Evolutionary conservation across 2,888 invertebrate genomes (phyloP).

Genomic region (Heteromyza rotundicornis): DNA sequence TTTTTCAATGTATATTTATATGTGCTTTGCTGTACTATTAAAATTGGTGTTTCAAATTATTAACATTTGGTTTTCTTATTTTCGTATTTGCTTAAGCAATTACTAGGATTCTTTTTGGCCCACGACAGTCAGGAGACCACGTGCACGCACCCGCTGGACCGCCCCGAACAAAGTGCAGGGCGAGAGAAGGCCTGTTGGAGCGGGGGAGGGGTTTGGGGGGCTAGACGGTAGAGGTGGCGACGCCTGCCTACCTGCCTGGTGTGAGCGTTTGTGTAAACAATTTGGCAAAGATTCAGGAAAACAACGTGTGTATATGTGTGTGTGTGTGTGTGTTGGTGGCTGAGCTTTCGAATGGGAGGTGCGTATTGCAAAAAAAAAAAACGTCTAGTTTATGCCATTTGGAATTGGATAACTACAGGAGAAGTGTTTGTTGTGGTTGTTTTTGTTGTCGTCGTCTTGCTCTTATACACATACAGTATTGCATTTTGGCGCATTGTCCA

Average conservation of each 20-base stretch:
- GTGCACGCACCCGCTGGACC: no score
- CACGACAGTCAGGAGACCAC: not conserved
- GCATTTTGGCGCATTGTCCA: not conserved
- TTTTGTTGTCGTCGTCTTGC: not conserved
- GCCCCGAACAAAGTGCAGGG: not conserved
- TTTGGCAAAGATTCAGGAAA: conserved; percentile 40
- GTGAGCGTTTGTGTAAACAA: conserved; percentile 32
- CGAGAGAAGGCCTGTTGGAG: not conserved
- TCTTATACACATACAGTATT: not conserved
- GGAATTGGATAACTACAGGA: not conserved
- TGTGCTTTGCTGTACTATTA: conserved; percentile 23
- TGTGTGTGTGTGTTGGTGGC: no score
- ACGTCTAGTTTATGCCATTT: no score
- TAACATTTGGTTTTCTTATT: conserved; percentile 34
- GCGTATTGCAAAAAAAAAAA: not conserved
- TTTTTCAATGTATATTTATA: not conserved
- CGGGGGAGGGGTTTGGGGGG: not conserved
- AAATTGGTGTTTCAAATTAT: conserved; percentile 42
- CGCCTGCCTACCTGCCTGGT: no score
- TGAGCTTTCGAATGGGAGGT: no score
- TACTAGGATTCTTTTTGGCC: conserved; percentile 27
- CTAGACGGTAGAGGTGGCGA: no score
- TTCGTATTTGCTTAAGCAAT: conserved; percentile 19
- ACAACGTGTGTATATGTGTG: conserved; percentile 4
- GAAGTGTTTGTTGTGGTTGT: not conserved